These are phyloP conservation scores for Rhineura floridana DNA, from an alignment of 2,113 vertebrate species.

Conservation along the genomic window DNA sequence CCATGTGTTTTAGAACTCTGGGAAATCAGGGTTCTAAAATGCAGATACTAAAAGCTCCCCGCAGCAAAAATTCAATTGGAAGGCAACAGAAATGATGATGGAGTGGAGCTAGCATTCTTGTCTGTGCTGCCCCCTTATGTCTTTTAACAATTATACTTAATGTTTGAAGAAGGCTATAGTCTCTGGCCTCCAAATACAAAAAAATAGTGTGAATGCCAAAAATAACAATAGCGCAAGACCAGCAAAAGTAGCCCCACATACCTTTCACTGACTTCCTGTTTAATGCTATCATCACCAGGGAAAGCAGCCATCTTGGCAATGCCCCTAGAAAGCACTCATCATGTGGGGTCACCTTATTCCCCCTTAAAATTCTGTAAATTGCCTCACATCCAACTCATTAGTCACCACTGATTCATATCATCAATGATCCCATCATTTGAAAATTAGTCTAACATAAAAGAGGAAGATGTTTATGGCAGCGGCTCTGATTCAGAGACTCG, in stretches of 20 bases:
- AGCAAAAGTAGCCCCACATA: neutral
- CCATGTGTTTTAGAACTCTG: too few species aligned
- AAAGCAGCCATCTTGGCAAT: neutral
- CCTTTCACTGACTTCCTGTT: neutral
- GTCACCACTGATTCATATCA: neutral
- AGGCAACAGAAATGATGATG: too few species aligned
- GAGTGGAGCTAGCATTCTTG: too few species aligned
- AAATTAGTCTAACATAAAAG: neutral
- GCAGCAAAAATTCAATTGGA: too few species aligned
- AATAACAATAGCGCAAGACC: neutral
- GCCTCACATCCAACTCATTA: neutral
- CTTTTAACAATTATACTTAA: too few species aligned
- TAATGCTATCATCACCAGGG: neutral
- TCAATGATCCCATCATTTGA: neutral
- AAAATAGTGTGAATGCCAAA: neutral
- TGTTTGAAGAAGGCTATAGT: neutral
- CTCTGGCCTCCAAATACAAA: neutral
- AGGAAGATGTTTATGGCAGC: neutral
- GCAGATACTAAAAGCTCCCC: too few species aligned
- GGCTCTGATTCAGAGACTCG: neutral
- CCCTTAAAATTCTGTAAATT: neutral
- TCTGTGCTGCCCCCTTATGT: too few species aligned
- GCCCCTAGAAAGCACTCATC: neutral
- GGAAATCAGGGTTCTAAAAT: too few species aligned
- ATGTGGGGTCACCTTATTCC: neutral